phyloP scores from a whole-genome alignment of 2,113 vertebrate genomes.

The Fregata magnificens region DNA sequence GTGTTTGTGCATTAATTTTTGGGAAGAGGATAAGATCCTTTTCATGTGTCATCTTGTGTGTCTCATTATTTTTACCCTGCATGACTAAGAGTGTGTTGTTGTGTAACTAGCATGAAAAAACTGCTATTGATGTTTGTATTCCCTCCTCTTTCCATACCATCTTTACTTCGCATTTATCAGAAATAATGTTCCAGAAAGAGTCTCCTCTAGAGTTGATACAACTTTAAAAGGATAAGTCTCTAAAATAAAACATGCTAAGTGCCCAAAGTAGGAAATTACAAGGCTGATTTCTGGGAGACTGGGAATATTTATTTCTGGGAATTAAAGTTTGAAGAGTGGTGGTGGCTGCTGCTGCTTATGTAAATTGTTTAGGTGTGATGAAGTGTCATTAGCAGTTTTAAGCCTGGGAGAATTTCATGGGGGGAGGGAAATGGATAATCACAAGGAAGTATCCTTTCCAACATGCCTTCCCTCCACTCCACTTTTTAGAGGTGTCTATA shows the following conservation, averaged over 20 bases:
- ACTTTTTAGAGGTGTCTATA: neutral
- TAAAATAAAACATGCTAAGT: neutral
- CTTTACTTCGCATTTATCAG: neutral
- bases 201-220: neutral
- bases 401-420: neutral
- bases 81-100: slow-evolving; percentile 24
- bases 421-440: neutral
- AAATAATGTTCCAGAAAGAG: neutral
- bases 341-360: neutral
- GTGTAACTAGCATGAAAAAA: slow-evolving; percentile 35
- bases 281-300: neutral
- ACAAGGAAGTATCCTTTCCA: neutral
- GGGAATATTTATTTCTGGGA: neutral
- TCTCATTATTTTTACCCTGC: slow-evolving; percentile 5
- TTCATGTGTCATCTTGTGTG: neutral
- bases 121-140: neutral
- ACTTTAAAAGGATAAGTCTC: neutral
- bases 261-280: neutral
- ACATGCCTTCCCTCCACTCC: neutral
- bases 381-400: neutral
- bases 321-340: neutral
- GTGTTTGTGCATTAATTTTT: slow-evolving; percentile 16
- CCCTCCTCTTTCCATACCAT: neutral
- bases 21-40: neutral
- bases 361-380: slow-evolving; percentile 16